Conservation (phyloP, 2,113 vertebrate genomes). For the Psittacula cyanocephala region DNA sequence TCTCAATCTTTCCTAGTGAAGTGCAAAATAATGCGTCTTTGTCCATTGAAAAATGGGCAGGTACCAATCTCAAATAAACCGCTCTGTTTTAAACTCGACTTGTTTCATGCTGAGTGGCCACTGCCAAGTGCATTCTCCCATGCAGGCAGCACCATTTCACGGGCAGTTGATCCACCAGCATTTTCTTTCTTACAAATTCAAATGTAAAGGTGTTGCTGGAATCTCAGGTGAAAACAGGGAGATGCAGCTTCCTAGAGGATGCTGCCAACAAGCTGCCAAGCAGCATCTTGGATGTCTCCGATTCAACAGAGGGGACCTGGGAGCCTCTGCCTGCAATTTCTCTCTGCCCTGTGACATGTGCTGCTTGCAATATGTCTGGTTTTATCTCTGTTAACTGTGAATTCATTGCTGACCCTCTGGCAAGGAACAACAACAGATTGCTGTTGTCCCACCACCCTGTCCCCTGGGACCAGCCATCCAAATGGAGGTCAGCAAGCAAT, state of each 20-base stretch:
- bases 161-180: background rate
- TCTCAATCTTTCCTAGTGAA: background rate
- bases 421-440: background rate
- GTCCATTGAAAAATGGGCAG: background rate
- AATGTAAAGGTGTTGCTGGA: background rate
- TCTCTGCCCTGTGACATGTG: background rate
- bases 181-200: background rate
- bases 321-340: background rate
- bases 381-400: background rate
- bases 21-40: background rate
- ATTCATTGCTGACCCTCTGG: background rate
- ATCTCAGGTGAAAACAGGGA: background rate
- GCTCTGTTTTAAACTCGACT: background rate
- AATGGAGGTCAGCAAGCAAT: fast-evolving
- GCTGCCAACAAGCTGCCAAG: background rate
- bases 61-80: background rate
- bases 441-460: background rate
- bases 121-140: background rate
- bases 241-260: background rate
- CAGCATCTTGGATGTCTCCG: background rate
- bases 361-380: background rate
- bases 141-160: background rate
- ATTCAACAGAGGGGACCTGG: fast-evolving
- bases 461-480: background rate
- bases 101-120: background rate